phyloP scores from a whole-genome alignment of 2,888 invertebrate species.

The Parnassius apollo region DNA sequence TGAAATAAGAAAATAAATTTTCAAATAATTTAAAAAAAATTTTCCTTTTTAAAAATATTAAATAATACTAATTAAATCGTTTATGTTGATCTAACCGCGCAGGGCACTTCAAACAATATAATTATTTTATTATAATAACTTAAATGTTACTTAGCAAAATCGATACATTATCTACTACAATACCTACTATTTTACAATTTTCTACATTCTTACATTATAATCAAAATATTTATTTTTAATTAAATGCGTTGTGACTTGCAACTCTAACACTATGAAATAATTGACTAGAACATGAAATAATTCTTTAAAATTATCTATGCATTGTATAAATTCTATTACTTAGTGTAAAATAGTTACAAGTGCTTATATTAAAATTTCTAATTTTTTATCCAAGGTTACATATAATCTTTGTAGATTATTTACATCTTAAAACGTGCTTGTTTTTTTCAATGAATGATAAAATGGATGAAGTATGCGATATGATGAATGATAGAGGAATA shows the following conservation, averaged over 20 bases:
- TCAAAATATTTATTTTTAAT: slow-evolving; percentile 17
- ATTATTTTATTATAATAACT: slow-evolving; percentile 1
- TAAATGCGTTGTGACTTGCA: slow-evolving; percentile 2
- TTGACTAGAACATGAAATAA: slow-evolving; percentile 24
- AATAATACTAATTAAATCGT: neutral
- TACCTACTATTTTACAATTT: slow-evolving; percentile 21
- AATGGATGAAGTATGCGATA: no score
- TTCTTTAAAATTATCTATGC: slow-evolving; percentile 5
- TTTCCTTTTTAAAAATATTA: slow-evolving; percentile 2
- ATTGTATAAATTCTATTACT: slow-evolving; percentile 14
- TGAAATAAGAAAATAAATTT: slow-evolving; percentile 18
- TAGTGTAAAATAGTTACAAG: no score
- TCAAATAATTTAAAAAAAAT: slow-evolving; percentile 1
- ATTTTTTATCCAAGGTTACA: no score
- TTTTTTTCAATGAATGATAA: no score
- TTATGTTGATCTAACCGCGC: neutral
- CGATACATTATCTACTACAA: slow-evolving; percentile 16
- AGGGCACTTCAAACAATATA: neutral
- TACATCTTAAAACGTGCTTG: no score
- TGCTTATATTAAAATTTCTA: no score
- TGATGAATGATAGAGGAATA: no score
- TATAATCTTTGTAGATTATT: no score
- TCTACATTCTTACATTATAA: slow-evolving; percentile 18
- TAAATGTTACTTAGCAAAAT: slow-evolving; percentile 12
- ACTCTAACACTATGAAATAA: slow-evolving; percentile 15